These are phyloP conservation scores for Ranitomeya imitator DNA, from an alignment of 2,113 vertebrate species.

Conservation along the genomic window DNA sequence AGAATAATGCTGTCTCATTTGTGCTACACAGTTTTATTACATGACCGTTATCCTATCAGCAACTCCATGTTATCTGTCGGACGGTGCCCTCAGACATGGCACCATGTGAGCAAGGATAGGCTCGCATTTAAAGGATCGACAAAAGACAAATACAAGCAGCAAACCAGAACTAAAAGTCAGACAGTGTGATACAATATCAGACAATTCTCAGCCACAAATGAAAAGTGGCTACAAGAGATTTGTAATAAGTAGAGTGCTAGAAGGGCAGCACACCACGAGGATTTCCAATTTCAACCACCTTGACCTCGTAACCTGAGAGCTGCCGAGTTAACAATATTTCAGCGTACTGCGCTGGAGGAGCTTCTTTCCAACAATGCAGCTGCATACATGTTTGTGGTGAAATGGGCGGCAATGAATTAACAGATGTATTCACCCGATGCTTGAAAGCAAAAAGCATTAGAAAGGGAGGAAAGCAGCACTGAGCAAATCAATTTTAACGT, in stretches of 20 bases:
- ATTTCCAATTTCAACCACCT: conserved; percentile 29
- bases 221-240: conserved; percentile 16
- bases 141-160: background rate
- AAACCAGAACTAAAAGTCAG: background rate
- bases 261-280: background rate
- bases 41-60: background rate
- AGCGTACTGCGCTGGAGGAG: conserved; percentile 4
- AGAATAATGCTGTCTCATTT: too few species aligned
- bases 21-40: too few species aligned
- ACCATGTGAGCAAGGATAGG: background rate
- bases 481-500: background rate
- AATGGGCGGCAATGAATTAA: background rate
- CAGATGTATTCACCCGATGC: background rate
- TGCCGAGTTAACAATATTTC: conserved; percentile 1
- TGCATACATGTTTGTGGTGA: background rate
- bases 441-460: background rate
- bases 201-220: conserved; percentile 14
- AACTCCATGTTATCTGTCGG: background rate
- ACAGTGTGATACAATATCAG: background rate
- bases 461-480: background rate
- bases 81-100: background rate
- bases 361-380: background rate
- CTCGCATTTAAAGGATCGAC: background rate
- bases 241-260: conserved; percentile 5
- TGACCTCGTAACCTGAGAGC: conserved; percentile 22